Evolutionary conservation across 2,113 vertebrate species (phyloP).

Genomic region (Hemiscyllium ocellatum): DNA sequence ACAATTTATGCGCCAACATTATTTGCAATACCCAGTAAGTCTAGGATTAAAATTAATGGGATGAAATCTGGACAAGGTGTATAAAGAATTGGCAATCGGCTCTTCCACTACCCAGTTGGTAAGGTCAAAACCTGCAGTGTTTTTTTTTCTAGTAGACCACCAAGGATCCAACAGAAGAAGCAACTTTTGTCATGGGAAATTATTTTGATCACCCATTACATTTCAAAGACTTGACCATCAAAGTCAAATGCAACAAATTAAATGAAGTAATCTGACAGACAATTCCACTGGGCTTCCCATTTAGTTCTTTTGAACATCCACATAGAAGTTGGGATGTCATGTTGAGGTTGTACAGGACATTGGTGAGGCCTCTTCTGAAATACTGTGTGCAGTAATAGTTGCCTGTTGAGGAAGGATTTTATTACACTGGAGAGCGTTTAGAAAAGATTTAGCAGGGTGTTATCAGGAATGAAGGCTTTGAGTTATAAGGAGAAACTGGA

Average conservation of each 20-base stretch:
- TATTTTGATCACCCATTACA: not conserved
- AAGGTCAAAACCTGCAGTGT: not conserved
- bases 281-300: not conserved
- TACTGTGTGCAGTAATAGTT: too few relatives aligned
- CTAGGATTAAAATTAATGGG: not conserved
- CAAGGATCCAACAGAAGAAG: not conserved
- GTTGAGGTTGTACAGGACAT: too few relatives aligned
- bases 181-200: not conserved
- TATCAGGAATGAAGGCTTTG: too few relatives aligned
- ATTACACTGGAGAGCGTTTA: too few relatives aligned
- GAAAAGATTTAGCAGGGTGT: too few relatives aligned
- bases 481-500: too few relatives aligned
- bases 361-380: too few relatives aligned
- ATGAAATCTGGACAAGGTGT: not conserved
- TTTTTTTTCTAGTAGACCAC: not conserved
- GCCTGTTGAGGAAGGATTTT: too few relatives aligned
- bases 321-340: not conserved
- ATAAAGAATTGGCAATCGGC: not conserved
- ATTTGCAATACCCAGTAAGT: not conserved
- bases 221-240: not conserved
- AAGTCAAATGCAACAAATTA: not conserved
- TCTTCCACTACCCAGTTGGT: not conserved
- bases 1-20: not conserved
- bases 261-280: not conserved
- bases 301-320: not conserved